These are phyloP conservation scores for Pollenia labialis DNA, from an alignment of 2,888 invertebrate genomes.

Conservation along the genomic window DNA sequence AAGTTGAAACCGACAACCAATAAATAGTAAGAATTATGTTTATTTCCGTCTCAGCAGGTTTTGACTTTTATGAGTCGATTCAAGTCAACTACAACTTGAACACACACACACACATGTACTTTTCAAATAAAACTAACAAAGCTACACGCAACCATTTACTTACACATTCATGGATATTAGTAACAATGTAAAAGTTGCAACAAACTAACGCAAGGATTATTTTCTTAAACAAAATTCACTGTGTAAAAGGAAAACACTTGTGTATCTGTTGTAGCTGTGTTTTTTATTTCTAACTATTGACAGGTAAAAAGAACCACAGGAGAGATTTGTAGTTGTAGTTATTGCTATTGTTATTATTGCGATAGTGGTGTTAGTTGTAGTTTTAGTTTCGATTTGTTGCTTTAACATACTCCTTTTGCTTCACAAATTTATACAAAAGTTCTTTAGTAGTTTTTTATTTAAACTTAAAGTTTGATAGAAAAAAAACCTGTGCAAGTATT, in stretches of 20 bases:
- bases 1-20: conserved; percentile 70
- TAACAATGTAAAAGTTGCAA: conserved; percentile 28
- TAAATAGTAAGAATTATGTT: conserved; percentile 77
- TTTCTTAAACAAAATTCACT: no score
- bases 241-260: no score
- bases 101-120: conserved; percentile 26
- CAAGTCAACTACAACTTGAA: conserved; percentile 49
- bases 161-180: not conserved
- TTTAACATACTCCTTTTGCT: conserved; percentile 6
- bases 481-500: conserved; percentile 52
- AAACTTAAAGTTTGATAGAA: conserved; percentile 43
- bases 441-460: conserved; percentile 33
- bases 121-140: not conserved
- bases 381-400: conserved; percentile 24
- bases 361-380: not conserved
- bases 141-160: not conserved
- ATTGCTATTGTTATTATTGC: conserved; percentile 1
- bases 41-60: conserved; percentile 73
- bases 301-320: conserved; percentile 76
- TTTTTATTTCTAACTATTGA: conserved; percentile 61
- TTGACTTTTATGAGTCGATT: conserved; percentile 73
- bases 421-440: conserved; percentile 6
- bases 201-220: conserved; percentile 39
- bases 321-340: conserved; percentile 30
- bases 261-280: not conserved